Evolutionary conservation across 2,888 invertebrate genomes (phyloP), one percentile per base, ranked within the genome.

Genomic region (Hydrotaea diabolus): DNA sequence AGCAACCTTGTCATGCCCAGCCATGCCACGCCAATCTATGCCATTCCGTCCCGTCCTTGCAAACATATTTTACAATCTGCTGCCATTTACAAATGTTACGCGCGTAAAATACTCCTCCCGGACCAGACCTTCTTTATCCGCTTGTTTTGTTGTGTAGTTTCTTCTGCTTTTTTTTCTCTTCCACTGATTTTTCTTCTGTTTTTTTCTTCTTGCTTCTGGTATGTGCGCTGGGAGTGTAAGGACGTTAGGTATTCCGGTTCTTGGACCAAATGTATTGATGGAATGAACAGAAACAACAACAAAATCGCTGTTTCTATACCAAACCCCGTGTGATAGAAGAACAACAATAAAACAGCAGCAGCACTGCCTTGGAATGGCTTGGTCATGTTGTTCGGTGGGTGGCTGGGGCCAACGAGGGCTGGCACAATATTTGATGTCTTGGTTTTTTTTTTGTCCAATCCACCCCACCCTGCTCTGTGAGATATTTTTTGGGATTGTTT

Each of bases 31-130:
- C 39, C 46, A 17, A 17, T 1, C 23, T n/a, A 39, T 66, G 43
- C 39, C 46, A 17, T 23, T 1, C 23, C 23, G 59, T 15, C 9
- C 23, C 21, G 21, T 23, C 23, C 21, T 17, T 23, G 2, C 46
- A 66, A 62, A 69, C 69, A 69, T 69, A 69, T 69, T 69, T 69
- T 69, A 69, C 77, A 82, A 85, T 76, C 82, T 82, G 85, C 82
- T 85, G 85, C 85, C 85, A 85, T 77, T 85, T 74, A 77, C 85
- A 85, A 85, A 77, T 85, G 85, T 82, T 85, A 79, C 82, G 23
- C 85, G 82, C 82, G 69, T 71, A 82, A 82, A 69, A 80, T 69
- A 55, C 53, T 64, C 64, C 4, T 62, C 39, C 39, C 75, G 21
- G 8, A 1, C 39, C 39, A 7, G 83, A 77, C 83, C 75, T 80